Evolutionary conservation across 2,797 vertebrate species (phyloP), one percentile per base, ranked within the genome.

Genomic region (Lycodopsis pacificus): DNA sequence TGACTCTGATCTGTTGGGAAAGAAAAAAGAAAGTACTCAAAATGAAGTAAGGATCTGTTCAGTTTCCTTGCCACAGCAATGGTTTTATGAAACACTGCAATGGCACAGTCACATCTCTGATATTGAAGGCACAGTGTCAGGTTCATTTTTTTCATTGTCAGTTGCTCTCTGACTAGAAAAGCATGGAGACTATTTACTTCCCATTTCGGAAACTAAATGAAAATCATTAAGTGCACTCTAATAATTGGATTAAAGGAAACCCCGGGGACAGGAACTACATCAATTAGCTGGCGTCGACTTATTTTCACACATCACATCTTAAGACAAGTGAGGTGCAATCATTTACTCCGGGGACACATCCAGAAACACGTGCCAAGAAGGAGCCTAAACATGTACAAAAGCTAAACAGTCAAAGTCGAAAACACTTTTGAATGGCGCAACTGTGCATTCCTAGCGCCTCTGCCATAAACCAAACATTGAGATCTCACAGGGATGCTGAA

Each of bases 221-320:
- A 65, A 86, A 82, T 82, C 64, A 91, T 90, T 83, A 83, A 72
- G 59, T 82, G 46, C 79, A 79, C 67, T 83, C 75, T 81, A 86
- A 85, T 90, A 87, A 91, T 76, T 87, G 70, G 80, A 91, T 84
- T 79, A 88, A 57, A 72, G 81, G 48, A 73, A 87, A 76, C 84
- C 76, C 73, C 10, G 44, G 84, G 81, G 89, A 90, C 2, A 42
- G 30, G n/a, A 68, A 61, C 76, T 81, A 82, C 89, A 89, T 91
- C 86, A 89, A 91, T 91, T 87, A 90, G 81, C 79, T 66, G 83
- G 88, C 87, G 84, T 80, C 86, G 81, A 87, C 83, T 90, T 88
- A 83, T 88, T 87, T 89, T 88, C 80, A 85, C 80, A 88, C 73
- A 89, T 87, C 83, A 82, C 81, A 88, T 89, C 85, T 85, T 75